phyloP scores from a whole-genome alignment of 2,797 vertebrate species.

The Tympanoctomys barrerae region DNA sequence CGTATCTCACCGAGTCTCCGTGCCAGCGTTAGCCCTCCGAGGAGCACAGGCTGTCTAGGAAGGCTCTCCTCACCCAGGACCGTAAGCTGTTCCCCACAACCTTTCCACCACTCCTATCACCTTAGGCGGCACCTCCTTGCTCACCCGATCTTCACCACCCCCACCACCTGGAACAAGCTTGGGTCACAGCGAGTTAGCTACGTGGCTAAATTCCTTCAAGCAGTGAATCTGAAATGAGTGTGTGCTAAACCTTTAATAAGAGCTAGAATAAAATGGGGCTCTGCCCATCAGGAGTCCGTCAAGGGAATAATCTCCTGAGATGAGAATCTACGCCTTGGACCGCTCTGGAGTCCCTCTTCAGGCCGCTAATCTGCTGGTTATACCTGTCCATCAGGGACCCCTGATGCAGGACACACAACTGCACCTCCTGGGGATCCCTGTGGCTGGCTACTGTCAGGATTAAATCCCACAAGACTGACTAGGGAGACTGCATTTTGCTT shows the following conservation, averaged over 20 bases:
- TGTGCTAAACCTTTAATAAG: not conserved
- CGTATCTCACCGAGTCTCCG: not conserved
- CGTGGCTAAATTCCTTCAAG: slow-evolving; percentile 2
- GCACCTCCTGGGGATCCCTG: not conserved
- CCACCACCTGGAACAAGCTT: not conserved
- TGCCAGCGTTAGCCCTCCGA: not conserved
- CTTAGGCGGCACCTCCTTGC: not conserved
- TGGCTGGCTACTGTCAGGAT: not conserved
- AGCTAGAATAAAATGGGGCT: not conserved
- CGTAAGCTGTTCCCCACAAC: not conserved
- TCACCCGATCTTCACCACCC: not conserved
- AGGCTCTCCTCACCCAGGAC: not conserved
- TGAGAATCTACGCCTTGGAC: not conserved
- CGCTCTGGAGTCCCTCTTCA: not conserved
- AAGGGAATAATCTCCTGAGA: slow-evolving; percentile 11
- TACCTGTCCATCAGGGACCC: not conserved
- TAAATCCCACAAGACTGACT: not conserved
- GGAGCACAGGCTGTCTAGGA: not conserved
- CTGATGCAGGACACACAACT: not conserved
- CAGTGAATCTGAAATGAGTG: not conserved
- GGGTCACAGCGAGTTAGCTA: not conserved
- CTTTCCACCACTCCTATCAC: not conserved
- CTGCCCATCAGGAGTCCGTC: not conserved
- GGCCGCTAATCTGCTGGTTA: not conserved
- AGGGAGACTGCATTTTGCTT: not conserved